phyloP scores from a whole-genome alignment of 1,140 invertebrate species.

The Caenorhabditis briggsae region DNA sequence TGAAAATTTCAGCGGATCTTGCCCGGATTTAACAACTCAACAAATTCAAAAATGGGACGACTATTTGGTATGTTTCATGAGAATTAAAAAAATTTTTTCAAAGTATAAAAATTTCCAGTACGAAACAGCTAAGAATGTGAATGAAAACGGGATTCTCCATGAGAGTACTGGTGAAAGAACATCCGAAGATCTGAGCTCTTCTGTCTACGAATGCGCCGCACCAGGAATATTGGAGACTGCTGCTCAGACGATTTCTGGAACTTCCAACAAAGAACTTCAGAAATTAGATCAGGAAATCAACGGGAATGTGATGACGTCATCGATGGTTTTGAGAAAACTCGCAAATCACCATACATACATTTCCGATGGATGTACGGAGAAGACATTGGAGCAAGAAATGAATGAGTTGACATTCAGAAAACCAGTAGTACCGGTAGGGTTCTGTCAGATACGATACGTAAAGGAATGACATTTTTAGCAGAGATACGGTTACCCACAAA shows the following conservation, averaged over 20 bases:
- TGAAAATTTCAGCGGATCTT: conserved; percentile 53
- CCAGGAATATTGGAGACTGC: conserved; percentile 45
- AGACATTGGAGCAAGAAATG: conserved; percentile 55
- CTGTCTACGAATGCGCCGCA: conserved; percentile 51
- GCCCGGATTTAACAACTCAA: conserved; percentile 62
- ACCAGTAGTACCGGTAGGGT: background rate
- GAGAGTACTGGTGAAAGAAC: conserved; percentile 35
- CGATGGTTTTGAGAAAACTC: conserved; percentile 52
- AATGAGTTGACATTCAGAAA: conserved; percentile 56
- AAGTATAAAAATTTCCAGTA: conserved; percentile 37
- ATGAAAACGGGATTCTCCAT: conserved; percentile 1
- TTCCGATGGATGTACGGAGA: conserved; percentile 48
- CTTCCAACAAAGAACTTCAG: conserved; percentile 54
- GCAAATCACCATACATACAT: conserved; percentile 54
- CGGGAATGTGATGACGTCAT: conserved; percentile 61
- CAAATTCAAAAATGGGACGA: conserved; percentile 63
- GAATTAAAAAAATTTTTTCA: background rate
- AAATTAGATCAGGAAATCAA: conserved; percentile 63
- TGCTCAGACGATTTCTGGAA: conserved; percentile 53
- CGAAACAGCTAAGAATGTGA: conserved; percentile 43
- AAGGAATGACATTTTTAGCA: conserved; percentile 27
- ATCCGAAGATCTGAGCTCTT: conserved; percentile 24
- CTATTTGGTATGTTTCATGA: conserved; percentile 41
- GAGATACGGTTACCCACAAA: conserved; percentile 60
- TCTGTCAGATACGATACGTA: background rate